These are phyloP conservation scores for Amphibalanus amphitrite DNA, from an alignment of 1,140 invertebrate species.

Conservation along the genomic window DNA sequence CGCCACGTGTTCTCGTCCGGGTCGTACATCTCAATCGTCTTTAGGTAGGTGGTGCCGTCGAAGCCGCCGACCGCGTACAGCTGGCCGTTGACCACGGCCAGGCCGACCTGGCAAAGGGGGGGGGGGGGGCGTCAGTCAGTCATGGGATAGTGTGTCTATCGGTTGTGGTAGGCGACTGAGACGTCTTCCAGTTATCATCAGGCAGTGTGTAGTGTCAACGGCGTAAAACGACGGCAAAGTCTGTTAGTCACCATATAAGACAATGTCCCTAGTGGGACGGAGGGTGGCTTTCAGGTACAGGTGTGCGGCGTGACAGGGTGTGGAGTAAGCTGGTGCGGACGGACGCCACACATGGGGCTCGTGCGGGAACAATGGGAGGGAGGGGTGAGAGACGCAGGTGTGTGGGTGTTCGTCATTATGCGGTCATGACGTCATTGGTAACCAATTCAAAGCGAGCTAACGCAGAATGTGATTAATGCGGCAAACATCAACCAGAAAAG, in stretches of 20 bases:
- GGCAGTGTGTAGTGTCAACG: background rate
- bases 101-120: conserved; percentile 56
- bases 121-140: conserved; percentile 13
- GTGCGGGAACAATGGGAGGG: no score
- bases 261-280: background rate
- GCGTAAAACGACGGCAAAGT: no score
- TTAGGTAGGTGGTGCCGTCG: conserved; percentile 93
- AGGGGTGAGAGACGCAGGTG: no score
- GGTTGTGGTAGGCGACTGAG: background rate
- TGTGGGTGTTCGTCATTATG: no score
- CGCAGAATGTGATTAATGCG: no score
- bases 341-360: no score
- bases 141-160: conserved; percentile 7
- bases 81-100: conserved; percentile 93
- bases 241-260: no score
- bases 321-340: no score
- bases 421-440: no score
- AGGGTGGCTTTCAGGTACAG: no score
- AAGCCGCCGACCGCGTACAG: conserved; percentile 95
- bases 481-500: no score
- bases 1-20: conserved; percentile 93
- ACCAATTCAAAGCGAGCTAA: no score
- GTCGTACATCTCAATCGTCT: conserved; percentile 97
- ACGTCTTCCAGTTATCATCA: background rate
- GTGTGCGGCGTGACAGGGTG: background rate